Conservation (phyloP, 1,140 invertebrate species). For the Armadillidium nasatum region DNA sequence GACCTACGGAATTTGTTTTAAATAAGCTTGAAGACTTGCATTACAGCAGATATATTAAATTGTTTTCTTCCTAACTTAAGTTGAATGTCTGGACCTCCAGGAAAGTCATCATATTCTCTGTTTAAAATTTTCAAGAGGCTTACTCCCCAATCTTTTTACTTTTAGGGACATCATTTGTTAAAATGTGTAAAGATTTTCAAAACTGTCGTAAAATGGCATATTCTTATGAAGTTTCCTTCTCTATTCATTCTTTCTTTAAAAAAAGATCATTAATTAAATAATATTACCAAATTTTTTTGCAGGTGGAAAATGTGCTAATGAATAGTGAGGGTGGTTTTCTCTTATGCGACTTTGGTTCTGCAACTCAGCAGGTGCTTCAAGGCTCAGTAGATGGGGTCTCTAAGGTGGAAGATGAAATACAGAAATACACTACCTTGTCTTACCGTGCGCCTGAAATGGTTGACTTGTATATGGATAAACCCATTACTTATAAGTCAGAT, state of each 20-base stretch:
- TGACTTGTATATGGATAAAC: conserved; percentile 80
- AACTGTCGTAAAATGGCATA: too few species aligned
- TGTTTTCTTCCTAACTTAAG: too few species aligned
- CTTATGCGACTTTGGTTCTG: conserved; percentile 84
- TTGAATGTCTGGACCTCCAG: too few species aligned
- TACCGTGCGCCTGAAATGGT: conserved; percentile 95
- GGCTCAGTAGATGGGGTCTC: conserved; percentile 66
- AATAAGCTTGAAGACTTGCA: too few species aligned
- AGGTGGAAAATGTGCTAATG: conserved; percentile 85
- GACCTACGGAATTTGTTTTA: too few species aligned
- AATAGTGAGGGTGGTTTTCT: conserved; percentile 73
- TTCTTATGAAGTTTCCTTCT: background rate
- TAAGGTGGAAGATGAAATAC: conserved; percentile 82
- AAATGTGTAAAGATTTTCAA: too few species aligned
- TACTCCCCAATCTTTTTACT: too few species aligned
- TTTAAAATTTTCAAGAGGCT: too few species aligned
- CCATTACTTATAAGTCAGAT: conserved; percentile 86
- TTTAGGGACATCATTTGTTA: too few species aligned
- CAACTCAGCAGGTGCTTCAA: conserved; percentile 68
- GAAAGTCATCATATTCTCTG: too few species aligned
- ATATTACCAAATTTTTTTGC: conserved; percentile 37
- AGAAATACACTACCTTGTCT: conserved; percentile 88
- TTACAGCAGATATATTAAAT: too few species aligned
- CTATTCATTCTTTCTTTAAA: background rate
- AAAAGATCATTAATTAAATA: too few species aligned